Evolutionary conservation across 30 jellyfish, hydroid and myxozoan species (phyloP).

Genomic region (Rhopilema esculentum): DNA sequence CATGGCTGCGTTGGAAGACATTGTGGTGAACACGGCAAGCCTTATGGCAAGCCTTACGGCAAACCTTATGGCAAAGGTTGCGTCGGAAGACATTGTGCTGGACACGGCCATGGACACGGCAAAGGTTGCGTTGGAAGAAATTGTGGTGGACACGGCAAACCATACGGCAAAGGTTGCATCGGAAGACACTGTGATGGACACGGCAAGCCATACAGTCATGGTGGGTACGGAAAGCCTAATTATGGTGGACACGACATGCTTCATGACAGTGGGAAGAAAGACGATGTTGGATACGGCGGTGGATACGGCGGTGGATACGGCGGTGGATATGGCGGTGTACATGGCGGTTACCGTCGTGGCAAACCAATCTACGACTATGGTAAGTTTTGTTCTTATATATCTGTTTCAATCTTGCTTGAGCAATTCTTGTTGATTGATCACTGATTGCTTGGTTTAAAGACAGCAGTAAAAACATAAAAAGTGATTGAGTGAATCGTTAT

Average conservation of each 20-base stretch:
- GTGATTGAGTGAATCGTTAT: too few species aligned
- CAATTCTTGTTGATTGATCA: too few species aligned
- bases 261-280: too few species aligned
- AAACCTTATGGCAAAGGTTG: slow-evolving; percentile 1
- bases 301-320: not conserved
- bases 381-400: not conserved
- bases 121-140: slow-evolving; percentile 3
- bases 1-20: slow-evolving; percentile 4
- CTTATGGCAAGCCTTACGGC: not conserved
- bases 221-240: slow-evolving; percentile 1
- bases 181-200: not conserved
- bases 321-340: not conserved
- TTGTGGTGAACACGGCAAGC: not conserved
- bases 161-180: not conserved
- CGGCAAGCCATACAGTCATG: slow-evolving; percentile 1
- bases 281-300: not conserved
- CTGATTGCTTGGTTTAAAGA: too few species aligned
- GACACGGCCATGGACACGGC: not conserved
- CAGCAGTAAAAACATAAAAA: too few species aligned
- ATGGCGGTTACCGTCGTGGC: not conserved
- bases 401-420: too few species aligned
- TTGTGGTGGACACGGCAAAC: not conserved
- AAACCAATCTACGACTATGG: slow-evolving; percentile 1
- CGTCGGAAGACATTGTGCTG: slow-evolving; percentile 9
- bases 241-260: not conserved